Base-by-base conservation (phyloP, 2,797 vertebrate species). In the Acanthiza pusilla region DNA sequence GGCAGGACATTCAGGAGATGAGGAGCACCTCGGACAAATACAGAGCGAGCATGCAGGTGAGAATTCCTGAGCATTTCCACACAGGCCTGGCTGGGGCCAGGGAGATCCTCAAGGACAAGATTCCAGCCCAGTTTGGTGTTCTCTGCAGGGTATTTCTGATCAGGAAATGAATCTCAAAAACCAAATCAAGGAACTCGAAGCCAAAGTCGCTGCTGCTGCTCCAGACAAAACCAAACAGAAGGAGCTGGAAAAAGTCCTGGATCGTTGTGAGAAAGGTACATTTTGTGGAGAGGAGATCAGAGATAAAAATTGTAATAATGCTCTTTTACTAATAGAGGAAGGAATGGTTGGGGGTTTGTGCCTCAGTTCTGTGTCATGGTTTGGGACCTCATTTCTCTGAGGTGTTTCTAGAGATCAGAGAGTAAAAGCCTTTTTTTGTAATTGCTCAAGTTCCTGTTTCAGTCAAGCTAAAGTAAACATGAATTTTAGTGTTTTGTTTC, bases 11-110 rank as follows among this genome's bases (percentile, higher is more conserved):
- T 51, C 63, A 97, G 89, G 98, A 99, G 68, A 99, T 99, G 99
- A 99, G 96, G 97, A 99, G 98, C 97, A 99, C 98, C 2, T 97
- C 98, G 71, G 99, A 99, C 96, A 99, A 99, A 96, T 99, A 99
- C 61, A 95, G 97, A 88, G 99, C 99, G 3, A 99, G 98, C 93
- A 98, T 99, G 87, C 98, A 98, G 96, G 99, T 99, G 94, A 87
- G 14, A 34, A 8, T 14, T 13, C 25, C 65, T 26, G 20, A 51
- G 55, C 62, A 3, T 10, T 11, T 6, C 17, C 40, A 20, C 26
- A 7, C 17, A 23, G 32, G 7, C 62, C 50, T 50, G 71, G 5
- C 18, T 66, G 38, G 2, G 7, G 5, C 4, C 53, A 25, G 11
- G 18, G 40, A 34, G 8, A 90, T 45, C 25, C 7, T 10, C 45